Base-by-base conservation (phyloP, 2,888 invertebrate species). In the Bombylius discolor region DNA sequence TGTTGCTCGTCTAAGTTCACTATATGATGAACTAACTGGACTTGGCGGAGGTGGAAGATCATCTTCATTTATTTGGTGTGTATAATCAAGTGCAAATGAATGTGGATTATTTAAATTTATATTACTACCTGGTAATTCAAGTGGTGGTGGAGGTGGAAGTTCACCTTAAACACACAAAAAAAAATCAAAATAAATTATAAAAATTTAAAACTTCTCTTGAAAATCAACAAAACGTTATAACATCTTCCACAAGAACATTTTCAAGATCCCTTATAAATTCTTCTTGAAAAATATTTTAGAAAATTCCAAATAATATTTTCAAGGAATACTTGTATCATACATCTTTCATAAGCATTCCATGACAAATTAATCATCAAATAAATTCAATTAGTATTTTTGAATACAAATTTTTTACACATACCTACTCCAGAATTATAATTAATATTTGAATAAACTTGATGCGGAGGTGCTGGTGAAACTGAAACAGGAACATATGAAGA, bases 11-110 rank as follows among this genome's bases (percentile, higher is more conserved):
- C 87, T 79, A 56, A 92, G 75, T 74, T 92, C 92, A 67, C 91
- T 91, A 66, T 92, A 93, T 63, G 90, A 91, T 4, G 91, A 92
- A 66, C 90, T 91, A 0, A 92, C 92, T 4, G 92, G 92, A 59
- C 90, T 90, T 9, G 91, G 90, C 7, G 92, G 91, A 31, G 89
- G 88, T 56, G 85, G 80, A 60, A 85, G 77, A 64, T 87, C 86
- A 61, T 89, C 87, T 53, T 74, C 74, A 44, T 66, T 54, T 2
- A 67, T 51, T 51, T 61, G 59, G 31, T 58, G 56, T 42, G 60
- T 50, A 60, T 62, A 64, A 7, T 63, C 59, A 59, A 70, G 67
- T 56, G 75, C 58, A 12, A 71, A 68, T 42, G 74, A 77, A 14
- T 79, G 76, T 7, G 79, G 77, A 8, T 79, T 78, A n/a, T 52